phyloP scores from a whole-genome alignment of 2,113 vertebrate species.

The Candoia aspera region DNA sequence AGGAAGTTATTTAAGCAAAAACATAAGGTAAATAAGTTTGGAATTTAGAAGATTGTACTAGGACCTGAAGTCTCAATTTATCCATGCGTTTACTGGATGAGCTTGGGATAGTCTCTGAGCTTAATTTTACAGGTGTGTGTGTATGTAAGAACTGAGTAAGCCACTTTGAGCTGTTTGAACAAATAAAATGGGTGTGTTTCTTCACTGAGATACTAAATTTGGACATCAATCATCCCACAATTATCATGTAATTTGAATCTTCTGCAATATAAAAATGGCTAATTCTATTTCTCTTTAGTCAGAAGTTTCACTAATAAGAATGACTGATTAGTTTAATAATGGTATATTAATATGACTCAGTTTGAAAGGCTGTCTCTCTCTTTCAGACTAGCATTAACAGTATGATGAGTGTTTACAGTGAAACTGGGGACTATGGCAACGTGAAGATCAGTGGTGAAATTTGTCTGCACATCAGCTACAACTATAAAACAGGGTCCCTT shows the following conservation, averaged over 20 bases:
- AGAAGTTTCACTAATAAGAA: conserved; percentile 2
- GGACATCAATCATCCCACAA: neutral
- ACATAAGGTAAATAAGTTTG: neutral
- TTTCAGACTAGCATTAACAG: conserved; percentile 94
- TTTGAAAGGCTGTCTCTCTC: conserved; percentile 16
- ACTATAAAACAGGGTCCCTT: conserved; percentile 95
- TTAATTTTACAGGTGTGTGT: neutral
- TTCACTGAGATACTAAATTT: neutral
- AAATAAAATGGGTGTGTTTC: neutral
- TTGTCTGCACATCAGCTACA: conserved; percentile 89
- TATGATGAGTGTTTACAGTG: conserved; percentile 94
- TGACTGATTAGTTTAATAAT: conserved; percentile 5
- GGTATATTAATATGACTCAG: conserved; percentile 17
- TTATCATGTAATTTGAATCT: neutral
- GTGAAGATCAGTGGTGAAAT: conserved; percentile 93
- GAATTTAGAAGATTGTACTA: neutral
- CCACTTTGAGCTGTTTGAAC: neutral
- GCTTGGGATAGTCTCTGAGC: neutral
- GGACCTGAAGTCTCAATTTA: neutral
- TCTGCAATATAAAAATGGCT: neutral
- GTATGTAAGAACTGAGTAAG: neutral
- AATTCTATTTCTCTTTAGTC: conserved; percentile 8
- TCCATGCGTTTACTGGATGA: neutral
- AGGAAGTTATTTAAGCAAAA: neutral
- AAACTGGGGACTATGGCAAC: conserved; percentile 95